Base-by-base conservation (phyloP, 1,140 invertebrate species). In the Drosophila sproati region DNA sequence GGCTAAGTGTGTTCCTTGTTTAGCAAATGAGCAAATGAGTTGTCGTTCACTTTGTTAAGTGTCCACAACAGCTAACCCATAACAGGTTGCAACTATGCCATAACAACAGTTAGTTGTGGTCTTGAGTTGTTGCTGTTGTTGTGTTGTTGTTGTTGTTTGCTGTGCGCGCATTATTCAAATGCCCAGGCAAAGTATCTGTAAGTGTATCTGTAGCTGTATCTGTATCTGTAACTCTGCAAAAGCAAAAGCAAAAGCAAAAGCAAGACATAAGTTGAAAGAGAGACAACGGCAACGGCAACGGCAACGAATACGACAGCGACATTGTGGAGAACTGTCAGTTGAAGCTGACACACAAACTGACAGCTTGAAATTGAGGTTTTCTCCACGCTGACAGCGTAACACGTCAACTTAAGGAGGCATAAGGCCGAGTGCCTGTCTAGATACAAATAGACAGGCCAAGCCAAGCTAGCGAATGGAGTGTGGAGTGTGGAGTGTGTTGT, bases 321-420 rank as follows among this genome's bases (percentile, higher is more conserved):
- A 72, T 73, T 69, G 62, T 89, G 80, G 80, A 89, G 85, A 89
- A 89, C 85, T 89, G 85, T 85, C 85, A 89, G 85, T 85, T 89
- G 80, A 74, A 89, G 86, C 86, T 89, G 85, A 89, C 85, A 89
- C 71, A 89, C 82, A 89, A 89, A 89, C 85, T 89, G 85, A 89
- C 85, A 89, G 85, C 82, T 89, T 89, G 85, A 89, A 89, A 89
- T 89, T 89, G 85, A 89, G 85, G 85, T 89, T 89, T 89, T 89
- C 85, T 89, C 86, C 75, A 90, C 77, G 85, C 85, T 90, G 85
- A 89, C 85, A 89, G 85, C 85, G 81, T 89, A 90, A 89, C 85
- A 89, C 85, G 85, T 88, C 85, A 88, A 88, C 85, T 88, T 89
- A 88, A 88, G 85, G 80, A 87, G 83, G 83, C 83, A 87, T 87